Evolutionary conservation across 2,888 invertebrate species (phyloP).

Genomic region (Drosophila setosimentum): DNA sequence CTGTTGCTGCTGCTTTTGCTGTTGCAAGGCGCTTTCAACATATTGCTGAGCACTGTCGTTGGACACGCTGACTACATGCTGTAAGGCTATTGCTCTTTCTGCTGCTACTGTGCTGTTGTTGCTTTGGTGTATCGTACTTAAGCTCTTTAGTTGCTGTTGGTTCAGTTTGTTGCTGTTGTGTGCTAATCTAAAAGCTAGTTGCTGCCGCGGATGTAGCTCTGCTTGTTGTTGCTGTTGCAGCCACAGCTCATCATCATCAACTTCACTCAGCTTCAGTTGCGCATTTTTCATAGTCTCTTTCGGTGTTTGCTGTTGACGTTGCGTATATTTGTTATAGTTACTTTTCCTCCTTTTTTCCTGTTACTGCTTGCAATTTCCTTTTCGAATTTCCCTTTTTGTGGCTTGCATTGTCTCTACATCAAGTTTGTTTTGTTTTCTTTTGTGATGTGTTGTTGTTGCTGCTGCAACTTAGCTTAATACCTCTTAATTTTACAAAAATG

Average conservation of each 20-base stretch:
- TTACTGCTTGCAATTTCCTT: conserved; percentile 40
- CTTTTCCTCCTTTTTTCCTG: conserved; percentile 19
- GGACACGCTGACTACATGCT: conserved; percentile 61
- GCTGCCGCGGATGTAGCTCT: conserved; percentile 21
- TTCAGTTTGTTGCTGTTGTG: conserved; percentile 51
- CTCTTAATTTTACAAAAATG: conserved; percentile 50
- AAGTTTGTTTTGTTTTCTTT: conserved; percentile 10
- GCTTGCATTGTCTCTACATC: conserved; percentile 61
- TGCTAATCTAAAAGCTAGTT: conserved; percentile 54
- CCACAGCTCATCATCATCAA: conserved; percentile 75
- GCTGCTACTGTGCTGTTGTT: conserved; percentile 47
- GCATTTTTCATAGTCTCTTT: conserved; percentile 82
- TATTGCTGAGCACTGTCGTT: conserved; percentile 52
- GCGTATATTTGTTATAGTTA: conserved; percentile 56
- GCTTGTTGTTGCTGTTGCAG: conserved; percentile 34
- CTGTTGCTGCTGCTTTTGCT: conserved; percentile 53
- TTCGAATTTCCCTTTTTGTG: conserved; percentile 23
- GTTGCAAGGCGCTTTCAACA: conserved; percentile 57
- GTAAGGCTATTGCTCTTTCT: conserved; percentile 49
- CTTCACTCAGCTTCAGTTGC: conserved; percentile 79
- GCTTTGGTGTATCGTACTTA: conserved; percentile 72
- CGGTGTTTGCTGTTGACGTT: conserved; percentile 75
- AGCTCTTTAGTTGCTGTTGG: conserved; percentile 76
- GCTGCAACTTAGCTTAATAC: conserved; percentile 34
- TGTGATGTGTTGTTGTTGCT: conserved; percentile 8